Percentiles rank a stretch among this genome's conserved stretches.
These are phyloP conservation scores for Craseonycteris thonglongyai DNA, from an alignment of 2,113 vertebrate genomes.

Conservation along the genomic window DNA sequence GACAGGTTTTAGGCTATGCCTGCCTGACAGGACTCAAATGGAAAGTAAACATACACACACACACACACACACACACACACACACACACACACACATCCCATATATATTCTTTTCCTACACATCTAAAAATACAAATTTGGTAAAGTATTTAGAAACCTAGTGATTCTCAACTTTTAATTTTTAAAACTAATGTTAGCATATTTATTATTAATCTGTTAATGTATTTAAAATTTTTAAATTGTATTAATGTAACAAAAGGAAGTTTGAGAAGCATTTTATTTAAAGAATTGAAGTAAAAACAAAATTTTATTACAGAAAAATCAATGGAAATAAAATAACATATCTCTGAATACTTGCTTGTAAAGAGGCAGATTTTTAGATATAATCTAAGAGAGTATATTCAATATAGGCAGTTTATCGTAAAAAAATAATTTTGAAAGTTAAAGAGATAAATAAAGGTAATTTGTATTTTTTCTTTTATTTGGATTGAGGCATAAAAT, in stretches of 20 bases:
- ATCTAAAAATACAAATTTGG: not conserved
- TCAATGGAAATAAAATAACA: not conserved
- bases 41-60: no score
- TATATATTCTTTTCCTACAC: not conserved
- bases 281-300: not conserved
- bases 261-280: not conserved
- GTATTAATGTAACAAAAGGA: not conserved
- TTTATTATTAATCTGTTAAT: not conserved
- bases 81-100: not conserved
- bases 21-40: not conserved
- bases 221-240: not conserved
- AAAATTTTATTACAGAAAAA: not conserved
- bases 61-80: not conserved
- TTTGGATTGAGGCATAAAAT: not conserved
- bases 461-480: not conserved
- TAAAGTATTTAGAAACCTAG: not conserved
- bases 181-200: not conserved
- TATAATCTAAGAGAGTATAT: not conserved
- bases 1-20: not conserved
- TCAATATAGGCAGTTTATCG: not conserved
- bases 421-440: not conserved
- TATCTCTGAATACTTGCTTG: not conserved
- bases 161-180: not conserved
- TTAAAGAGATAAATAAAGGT: not conserved
- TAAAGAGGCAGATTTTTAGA: not conserved